Base-by-base conservation (phyloP, 1,140 invertebrate genomes). In the Megalonaias nervosa region DNA sequence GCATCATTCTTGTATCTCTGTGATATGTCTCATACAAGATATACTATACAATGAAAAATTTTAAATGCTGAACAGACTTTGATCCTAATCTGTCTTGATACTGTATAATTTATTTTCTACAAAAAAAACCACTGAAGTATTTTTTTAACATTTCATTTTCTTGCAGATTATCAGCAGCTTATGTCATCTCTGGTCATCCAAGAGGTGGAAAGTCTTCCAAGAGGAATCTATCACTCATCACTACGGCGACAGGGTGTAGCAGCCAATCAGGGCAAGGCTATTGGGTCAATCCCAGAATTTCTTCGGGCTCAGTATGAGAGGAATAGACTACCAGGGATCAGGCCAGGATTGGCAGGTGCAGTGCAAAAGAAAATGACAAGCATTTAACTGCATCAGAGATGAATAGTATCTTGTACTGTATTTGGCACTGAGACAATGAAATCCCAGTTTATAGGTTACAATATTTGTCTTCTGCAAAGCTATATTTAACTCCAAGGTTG, bases 241-340 rank as follows among this genome's bases (percentile, higher is more conserved):
- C 71, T 79, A 61, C 79, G 83, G 31, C 75, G 74, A 76, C 82
- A 82, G 38, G 81, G 80, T 14, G 67, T 74, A 38, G 65, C 79
- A 67, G 48, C 76, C 71, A 86, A 81, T 77, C 83, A 84, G 48
- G 82, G 80, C n/a, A 87, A 87, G 67, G 80, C 84, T 31, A 23
- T 90, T 21, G 75, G 62, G 55, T 68, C 71, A 26, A 85, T 90
- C 48, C 89, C 89, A 77, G 64, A 62, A 59, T 84, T 87, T 67
- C 71, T 90, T 14, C 70, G 76, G 17, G 17, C 73, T 23, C 86
- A 85, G 68, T 90, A 88, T 71, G 82, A 88, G 69, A 84, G 75
- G 55, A 86, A 80, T 57, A 86, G 86, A 81, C 87, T 88, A 57
- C 87, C 87, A 12, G 89, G 87, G 14, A 74, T 89, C 4, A 75